Conservation (phyloP, 2,888 invertebrate species). For the Dichetophora obliterata region DNA sequence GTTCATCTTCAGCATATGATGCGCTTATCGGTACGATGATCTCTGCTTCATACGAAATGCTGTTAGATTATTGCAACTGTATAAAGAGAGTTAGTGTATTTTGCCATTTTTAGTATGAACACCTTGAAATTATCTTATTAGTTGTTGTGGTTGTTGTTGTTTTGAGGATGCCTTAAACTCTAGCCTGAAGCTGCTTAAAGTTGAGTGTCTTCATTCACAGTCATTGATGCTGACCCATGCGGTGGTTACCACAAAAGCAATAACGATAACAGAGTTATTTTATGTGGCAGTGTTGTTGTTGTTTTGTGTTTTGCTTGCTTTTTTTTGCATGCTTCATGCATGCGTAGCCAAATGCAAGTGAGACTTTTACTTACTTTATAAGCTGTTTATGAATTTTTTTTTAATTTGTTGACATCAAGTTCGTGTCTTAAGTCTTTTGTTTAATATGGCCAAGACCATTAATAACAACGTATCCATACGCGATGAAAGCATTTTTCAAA, state of each 20-base stretch:
- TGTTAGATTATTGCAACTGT: too few species aligned
- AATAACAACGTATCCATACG: too few species aligned
- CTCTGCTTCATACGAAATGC: too few species aligned
- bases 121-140: too few species aligned
- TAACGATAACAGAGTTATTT: neutral
- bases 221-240: neutral
- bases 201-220: neutral
- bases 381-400: neutral
- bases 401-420: neutral
- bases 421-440: constrained; percentile 19
- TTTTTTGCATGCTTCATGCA: neutral
- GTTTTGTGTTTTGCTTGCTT: neutral
- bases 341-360: neutral
- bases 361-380: neutral
- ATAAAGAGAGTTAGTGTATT: too few species aligned
- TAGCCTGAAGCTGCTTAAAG: neutral
- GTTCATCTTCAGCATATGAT: too few species aligned
- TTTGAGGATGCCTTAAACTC: too few species aligned
- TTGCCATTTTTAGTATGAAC: too few species aligned
- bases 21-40: too few species aligned
- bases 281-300: neutral
- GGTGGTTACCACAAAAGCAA: neutral
- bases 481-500: too few species aligned
- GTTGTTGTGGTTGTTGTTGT: too few species aligned
- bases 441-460: neutral